Percentiles rank a stretch among this genome's conserved stretches.
phyloP scores from a whole-genome alignment of 2,113 vertebrate genomes.

The Gambusia holbrooki region DNA sequence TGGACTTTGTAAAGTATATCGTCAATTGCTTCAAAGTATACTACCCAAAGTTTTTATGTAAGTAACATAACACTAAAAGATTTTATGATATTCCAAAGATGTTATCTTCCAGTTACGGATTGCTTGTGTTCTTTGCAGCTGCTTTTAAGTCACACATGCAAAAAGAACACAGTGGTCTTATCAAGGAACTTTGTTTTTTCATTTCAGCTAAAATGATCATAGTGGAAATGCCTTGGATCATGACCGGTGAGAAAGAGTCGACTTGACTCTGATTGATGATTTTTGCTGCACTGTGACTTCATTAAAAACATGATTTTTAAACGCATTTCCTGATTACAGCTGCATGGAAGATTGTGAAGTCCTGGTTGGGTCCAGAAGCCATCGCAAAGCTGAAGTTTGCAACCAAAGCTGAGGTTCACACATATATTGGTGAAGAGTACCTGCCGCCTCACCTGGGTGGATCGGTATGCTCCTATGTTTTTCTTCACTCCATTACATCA shows the following conservation, averaged over 20 bases:
- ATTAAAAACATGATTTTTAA: neutral
- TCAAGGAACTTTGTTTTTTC: constrained; percentile 1
- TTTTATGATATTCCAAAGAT: neutral
- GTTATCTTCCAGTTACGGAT: neutral
- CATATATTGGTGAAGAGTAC: constrained; percentile 87
- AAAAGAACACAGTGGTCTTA: neutral
- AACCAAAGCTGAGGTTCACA: constrained; percentile 87
- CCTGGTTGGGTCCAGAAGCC: constrained; percentile 95
- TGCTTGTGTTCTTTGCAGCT: neutral
- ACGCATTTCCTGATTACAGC: constrained; percentile 74
- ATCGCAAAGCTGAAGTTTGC: constrained; percentile 92
- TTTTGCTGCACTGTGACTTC: neutral
- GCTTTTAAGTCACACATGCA: neutral
- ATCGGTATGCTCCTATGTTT: constrained; percentile 81
- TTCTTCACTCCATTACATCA: neutral
- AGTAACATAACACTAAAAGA: constrained; percentile 73
- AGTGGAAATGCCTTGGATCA: constrained; percentile 99
- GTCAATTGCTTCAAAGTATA: constrained; percentile 96
- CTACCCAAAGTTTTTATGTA: constrained; percentile 98
- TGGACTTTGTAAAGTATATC: constrained; percentile 96
- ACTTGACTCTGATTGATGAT: neutral
- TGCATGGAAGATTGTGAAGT: constrained; percentile 96
- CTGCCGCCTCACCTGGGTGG: constrained; percentile 94
- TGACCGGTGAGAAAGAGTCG: constrained; percentile 89
- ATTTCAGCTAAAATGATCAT: constrained; percentile 96